Percentiles rank a stretch among this genome's conserved stretches.
Evolutionary conservation across 2,797 vertebrate genomes (phyloP).

Genomic region (Lacerta bilineata): DNA sequence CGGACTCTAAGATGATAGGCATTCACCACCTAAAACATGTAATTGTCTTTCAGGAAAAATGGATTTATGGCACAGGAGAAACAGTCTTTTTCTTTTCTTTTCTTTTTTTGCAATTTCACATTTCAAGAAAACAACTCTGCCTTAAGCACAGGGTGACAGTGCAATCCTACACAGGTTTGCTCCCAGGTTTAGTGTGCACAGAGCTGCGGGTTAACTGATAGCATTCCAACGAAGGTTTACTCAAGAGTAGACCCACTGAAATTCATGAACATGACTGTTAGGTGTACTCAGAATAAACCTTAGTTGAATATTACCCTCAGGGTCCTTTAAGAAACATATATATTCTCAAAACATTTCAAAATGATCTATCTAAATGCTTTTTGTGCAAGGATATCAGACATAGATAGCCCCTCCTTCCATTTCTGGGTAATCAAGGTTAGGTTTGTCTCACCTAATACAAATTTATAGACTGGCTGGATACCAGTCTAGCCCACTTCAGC

Average conservation of each 20-base stretch:
- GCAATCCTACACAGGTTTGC: background rate
- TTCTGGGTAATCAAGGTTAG: background rate
- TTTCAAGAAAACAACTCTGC: constrained; percentile 28
- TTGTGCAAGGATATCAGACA: background rate
- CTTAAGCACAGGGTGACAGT: background rate
- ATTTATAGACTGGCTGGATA: background rate
- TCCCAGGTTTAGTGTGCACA: background rate
- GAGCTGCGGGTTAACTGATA: background rate
- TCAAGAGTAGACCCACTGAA: no score
- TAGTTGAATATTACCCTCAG: background rate
- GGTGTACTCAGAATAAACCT: no score
- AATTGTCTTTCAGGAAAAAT: constrained; percentile 55
- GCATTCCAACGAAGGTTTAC: no score
- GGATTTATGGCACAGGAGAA: constrained; percentile 40
- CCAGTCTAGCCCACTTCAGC: background rate
- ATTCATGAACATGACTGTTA: no score
- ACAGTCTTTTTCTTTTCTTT: background rate
- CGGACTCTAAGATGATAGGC: constrained; percentile 95
- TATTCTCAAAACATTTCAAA: background rate
- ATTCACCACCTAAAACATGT: constrained; percentile 90
- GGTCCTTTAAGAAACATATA: background rate
- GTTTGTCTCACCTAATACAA: background rate
- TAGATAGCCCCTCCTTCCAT: background rate
- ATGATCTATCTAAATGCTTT: background rate
- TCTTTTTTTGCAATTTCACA: background rate